phyloP scores from a whole-genome alignment of 2,797 vertebrate genomes.

The Menidia menidia region DNA sequence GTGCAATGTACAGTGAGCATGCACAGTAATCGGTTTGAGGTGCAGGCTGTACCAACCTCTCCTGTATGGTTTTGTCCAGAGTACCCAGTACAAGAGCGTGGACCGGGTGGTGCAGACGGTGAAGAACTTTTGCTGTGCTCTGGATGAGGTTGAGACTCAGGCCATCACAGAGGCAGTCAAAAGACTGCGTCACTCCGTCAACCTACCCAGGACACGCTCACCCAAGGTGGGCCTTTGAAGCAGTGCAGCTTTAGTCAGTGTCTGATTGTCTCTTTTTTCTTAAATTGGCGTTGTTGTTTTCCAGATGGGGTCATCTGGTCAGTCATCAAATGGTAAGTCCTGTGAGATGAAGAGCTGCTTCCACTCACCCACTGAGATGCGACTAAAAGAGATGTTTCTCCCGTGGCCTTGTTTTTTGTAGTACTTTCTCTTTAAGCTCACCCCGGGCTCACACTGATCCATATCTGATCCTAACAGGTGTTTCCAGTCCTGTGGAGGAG shows the following conservation, averaged over 20 bases:
- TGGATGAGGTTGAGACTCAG: constrained; percentile 93
- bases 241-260: not conserved
- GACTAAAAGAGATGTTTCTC: too few species aligned
- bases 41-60: not conserved
- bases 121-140: constrained; percentile 91
- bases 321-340: constrained; percentile 80
- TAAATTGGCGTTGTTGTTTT: constrained; percentile 35
- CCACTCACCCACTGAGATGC: not conserved
- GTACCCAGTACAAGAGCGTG: constrained; percentile 89
- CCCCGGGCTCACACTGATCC: not conserved
- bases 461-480: constrained; percentile 72
- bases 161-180: constrained; percentile 89
- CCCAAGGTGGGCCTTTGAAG: constrained; percentile 83
- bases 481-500: constrained; percentile 84
- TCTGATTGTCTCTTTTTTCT: not conserved
- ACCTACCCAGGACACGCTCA: constrained; percentile 87
- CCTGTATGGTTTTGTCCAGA: constrained; percentile 60
- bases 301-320: constrained; percentile 82
- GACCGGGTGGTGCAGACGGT: constrained; percentile 91
- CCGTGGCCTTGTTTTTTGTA: not conserved
- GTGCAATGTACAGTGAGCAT: constrained; percentile 1
- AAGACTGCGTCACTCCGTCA: constrained; percentile 89
- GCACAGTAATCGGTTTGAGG: not conserved
- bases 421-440: not conserved
- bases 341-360: constrained; percentile 2